Conservation (phyloP, 2,113 vertebrate species). For the Daphoenositta chrysoptera region DNA sequence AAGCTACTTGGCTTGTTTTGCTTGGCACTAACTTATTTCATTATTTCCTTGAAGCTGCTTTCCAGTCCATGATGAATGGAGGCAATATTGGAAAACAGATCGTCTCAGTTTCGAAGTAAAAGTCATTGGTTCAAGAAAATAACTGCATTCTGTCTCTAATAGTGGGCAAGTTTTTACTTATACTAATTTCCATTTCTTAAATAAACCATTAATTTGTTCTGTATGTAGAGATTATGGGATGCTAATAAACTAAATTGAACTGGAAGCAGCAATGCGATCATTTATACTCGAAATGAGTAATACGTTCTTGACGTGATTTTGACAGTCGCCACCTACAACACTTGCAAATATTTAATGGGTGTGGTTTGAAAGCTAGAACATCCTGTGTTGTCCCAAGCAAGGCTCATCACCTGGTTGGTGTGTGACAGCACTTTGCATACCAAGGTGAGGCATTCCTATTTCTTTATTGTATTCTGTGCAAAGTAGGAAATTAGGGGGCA, state of each 20-base stretch:
- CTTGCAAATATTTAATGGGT: neutral
- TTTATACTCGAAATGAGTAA: neutral
- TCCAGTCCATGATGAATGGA: slow-evolving; percentile 94
- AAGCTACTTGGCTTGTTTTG: neutral
- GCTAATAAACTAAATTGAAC: neutral
- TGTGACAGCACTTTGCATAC: neutral
- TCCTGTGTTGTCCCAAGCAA: neutral
- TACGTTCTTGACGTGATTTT: neutral
- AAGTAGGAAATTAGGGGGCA: neutral
- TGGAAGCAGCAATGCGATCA: neutral
- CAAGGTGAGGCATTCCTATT: neutral
- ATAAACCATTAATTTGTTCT: neutral
- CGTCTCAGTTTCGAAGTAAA: slow-evolving; percentile 81
- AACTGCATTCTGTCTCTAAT: neutral
- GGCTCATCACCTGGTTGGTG: neutral
- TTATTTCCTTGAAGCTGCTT: slow-evolving; percentile 82
- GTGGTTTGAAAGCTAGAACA: neutral
- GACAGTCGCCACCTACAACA: neutral
- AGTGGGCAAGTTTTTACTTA: neutral
- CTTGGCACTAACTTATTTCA: slow-evolving; percentile 1
- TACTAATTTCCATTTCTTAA: neutral
- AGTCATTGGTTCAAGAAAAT: neutral
- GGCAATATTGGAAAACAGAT: slow-evolving; percentile 95
- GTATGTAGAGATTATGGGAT: neutral
- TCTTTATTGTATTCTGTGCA: neutral